These are phyloP conservation scores for Cirrhinus mrigala DNA, from an alignment of 2,797 vertebrate genomes.

Conservation along the genomic window DNA sequence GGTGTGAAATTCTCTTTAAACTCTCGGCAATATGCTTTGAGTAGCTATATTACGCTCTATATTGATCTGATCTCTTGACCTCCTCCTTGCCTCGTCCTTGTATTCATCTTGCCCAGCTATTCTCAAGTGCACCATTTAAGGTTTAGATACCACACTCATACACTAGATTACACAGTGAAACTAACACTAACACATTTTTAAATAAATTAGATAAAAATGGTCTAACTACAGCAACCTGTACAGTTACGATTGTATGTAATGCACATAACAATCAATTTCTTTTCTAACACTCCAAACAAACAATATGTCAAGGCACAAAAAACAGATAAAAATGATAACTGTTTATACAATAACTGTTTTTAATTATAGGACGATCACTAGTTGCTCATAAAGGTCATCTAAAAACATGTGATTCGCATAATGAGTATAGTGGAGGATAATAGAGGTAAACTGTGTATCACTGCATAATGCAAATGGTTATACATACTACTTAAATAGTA, in stretches of 20 bases:
- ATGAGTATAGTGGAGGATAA: not conserved
- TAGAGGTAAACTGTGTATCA: not conserved
- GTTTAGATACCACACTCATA: not conserved
- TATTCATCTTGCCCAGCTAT: slow-evolving; percentile 4
- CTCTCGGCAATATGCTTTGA: not conserved
- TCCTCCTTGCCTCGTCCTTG: not conserved
- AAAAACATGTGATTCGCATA: not conserved
- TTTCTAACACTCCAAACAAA: not conserved
- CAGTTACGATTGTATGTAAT: not conserved
- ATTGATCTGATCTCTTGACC: slow-evolving; percentile 45
- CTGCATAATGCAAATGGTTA: not conserved
- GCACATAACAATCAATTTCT: not conserved
- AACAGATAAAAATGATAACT: not conserved
- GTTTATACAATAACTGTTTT: not conserved
- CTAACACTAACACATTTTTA: not conserved
- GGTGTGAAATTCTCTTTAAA: slow-evolving; percentile 39
- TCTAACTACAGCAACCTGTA: not conserved
- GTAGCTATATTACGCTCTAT: slow-evolving; percentile 26
- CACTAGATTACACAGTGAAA: not conserved
- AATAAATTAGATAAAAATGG: not conserved
- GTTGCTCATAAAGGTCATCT: not conserved
- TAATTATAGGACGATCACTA: not conserved
- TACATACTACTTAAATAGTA: not conserved
- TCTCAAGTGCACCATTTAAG: slow-evolving; percentile 34
- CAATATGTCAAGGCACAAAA: not conserved